Conservation (phyloP, 1,140 invertebrate genomes). For the Caenorhabditis briggsae region DNA sequence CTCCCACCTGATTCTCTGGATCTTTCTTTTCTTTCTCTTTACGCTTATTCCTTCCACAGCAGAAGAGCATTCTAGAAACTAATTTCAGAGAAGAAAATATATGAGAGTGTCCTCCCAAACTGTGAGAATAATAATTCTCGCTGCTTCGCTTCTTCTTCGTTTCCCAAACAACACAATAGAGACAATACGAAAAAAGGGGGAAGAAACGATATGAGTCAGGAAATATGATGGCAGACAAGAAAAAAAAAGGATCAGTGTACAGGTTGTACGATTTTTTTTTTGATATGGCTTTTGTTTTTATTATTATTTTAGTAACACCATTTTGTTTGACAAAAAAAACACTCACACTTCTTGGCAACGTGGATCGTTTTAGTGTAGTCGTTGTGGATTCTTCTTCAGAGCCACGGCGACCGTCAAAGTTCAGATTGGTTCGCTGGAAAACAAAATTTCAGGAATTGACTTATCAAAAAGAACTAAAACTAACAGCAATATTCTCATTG, state of each 20-base stretch:
- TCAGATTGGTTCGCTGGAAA: constrained; percentile 36
- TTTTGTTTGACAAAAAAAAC: neutral
- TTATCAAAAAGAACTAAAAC: neutral
- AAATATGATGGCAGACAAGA: neutral
- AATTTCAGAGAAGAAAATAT: neutral
- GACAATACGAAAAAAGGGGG: constrained; percentile 25
- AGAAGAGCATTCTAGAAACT: neutral
- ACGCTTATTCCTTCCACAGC: neutral
- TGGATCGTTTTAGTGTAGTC: constrained; percentile 38
- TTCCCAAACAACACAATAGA: constrained; percentile 39
- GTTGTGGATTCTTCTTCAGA: constrained; percentile 56
- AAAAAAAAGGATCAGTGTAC: constrained; percentile 22
- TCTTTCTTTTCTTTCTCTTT: neutral
- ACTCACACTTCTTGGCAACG: constrained; percentile 50
- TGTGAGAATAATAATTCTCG: neutral
- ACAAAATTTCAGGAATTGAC: neutral
- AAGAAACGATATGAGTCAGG: constrained; percentile 26
- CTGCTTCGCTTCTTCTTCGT: neutral
- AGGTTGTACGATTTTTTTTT: constrained; percentile 9
- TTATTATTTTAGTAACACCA: neutral
- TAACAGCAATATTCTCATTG: constrained; percentile 59
- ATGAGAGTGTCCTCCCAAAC: neutral
- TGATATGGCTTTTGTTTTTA: constrained; percentile 9
- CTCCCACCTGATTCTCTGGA: neutral
- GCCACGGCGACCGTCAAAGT: constrained; percentile 36